Conservation (phyloP, 2,113 vertebrate species). For the Tychaedon coryphoeus region DNA sequence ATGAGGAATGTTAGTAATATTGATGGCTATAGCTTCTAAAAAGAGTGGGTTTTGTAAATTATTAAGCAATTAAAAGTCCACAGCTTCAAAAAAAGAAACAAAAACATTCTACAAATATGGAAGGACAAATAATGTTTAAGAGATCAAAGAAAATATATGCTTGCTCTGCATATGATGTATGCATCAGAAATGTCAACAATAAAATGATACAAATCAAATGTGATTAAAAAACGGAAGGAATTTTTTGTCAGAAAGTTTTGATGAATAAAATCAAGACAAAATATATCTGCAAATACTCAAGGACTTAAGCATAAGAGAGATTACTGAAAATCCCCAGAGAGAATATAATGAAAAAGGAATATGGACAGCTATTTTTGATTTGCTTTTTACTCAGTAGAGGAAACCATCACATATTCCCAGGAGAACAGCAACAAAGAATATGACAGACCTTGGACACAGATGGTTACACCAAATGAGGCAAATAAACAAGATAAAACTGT, state of each 20-base stretch:
- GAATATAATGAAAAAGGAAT: neutral
- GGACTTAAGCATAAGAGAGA: neutral
- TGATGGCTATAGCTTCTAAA: neutral
- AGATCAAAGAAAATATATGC: neutral
- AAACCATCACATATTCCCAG: neutral
- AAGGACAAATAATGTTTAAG: neutral
- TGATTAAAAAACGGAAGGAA: neutral
- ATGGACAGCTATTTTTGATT: neutral
- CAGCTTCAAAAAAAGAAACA: neutral
- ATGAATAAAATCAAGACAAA: neutral
- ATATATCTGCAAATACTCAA: neutral
- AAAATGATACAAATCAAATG: neutral
- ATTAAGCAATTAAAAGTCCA: neutral
- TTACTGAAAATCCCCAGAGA: neutral
- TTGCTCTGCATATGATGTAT: neutral
- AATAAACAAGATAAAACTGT: neutral
- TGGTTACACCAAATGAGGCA: neutral
- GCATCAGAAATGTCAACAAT: neutral
- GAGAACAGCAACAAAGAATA: neutral
- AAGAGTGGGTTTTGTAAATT: neutral
- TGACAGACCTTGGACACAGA: neutral
- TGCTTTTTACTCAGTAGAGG: neutral
- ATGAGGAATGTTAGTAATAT: neutral
- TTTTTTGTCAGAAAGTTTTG: neutral
- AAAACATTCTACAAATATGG: neutral